These are phyloP conservation scores for Ranitomeya variabilis DNA, from an alignment of 2,113 vertebrate genomes.

Conservation along the genomic window DNA sequence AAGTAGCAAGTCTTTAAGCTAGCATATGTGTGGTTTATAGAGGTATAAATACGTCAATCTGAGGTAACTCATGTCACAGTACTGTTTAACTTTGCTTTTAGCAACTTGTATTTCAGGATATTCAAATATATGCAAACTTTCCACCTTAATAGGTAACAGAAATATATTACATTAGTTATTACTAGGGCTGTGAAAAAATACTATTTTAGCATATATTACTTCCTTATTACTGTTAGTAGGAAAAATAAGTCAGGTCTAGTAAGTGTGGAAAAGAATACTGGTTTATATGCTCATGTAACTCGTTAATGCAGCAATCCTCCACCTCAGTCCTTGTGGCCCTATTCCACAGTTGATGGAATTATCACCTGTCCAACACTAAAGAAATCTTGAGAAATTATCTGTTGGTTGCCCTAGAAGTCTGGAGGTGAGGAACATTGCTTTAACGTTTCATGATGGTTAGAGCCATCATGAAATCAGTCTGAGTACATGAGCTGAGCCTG, in stretches of 20 bases:
- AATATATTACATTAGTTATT: neutral
- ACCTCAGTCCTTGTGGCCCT: too few species aligned
- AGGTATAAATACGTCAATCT: neutral
- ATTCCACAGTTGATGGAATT: too few species aligned
- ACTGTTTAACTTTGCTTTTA: conserved; percentile 40
- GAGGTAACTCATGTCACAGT: conserved; percentile 14
- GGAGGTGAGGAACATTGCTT: too few species aligned
- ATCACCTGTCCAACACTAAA: too few species aligned
- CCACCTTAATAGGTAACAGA: neutral
- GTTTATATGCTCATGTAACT: too few species aligned
- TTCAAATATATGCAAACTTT: conserved; percentile 32
- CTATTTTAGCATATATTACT: neutral
- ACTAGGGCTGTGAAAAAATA: neutral
- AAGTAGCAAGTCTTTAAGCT: neutral
- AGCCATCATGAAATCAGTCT: too few species aligned
- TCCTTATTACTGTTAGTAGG: neutral
- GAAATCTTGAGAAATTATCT: too few species aligned
- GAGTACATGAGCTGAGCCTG: too few species aligned
- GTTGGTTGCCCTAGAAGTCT: too few species aligned
- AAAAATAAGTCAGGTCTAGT: too few species aligned
- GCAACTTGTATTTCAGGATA: conserved; percentile 47
- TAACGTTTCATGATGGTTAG: too few species aligned
- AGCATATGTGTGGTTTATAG: neutral
- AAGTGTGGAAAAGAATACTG: neutral
- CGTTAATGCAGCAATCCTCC: too few species aligned